These are phyloP conservation scores for Mirounga angustirostris DNA, from an alignment of 2,113 vertebrate species.

Conservation along the genomic window DNA sequence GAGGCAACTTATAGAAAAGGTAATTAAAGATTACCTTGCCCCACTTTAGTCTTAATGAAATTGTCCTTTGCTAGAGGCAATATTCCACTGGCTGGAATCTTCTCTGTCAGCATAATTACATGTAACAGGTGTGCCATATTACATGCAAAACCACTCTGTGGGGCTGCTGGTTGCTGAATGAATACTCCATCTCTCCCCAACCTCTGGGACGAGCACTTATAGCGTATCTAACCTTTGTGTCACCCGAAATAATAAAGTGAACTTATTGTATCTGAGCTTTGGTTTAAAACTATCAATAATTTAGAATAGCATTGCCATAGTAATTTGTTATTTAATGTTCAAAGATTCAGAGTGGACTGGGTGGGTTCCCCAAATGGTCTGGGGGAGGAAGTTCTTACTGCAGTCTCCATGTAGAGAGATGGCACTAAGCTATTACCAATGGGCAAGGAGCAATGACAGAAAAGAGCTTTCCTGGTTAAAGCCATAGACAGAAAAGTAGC, in stretches of 20 bases:
- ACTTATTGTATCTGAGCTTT: slow-evolving; percentile 25
- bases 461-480: not conserved
- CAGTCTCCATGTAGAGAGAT: not conserved
- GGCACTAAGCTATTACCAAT: not conserved
- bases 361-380: not conserved
- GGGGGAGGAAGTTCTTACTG: not conserved
- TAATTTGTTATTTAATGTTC: slow-evolving; percentile 62
- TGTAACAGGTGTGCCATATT: not conserved
- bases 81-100: slow-evolving; percentile 1
- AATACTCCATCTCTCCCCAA: rapidly evolving
- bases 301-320: slow-evolving; percentile 17
- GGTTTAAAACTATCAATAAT: slow-evolving; percentile 50
- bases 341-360: slow-evolving; percentile 6
- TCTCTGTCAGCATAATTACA: not conserved
- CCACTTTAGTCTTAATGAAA: slow-evolving; percentile 63
- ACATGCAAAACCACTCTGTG: not conserved
- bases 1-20: slow-evolving; percentile 24
- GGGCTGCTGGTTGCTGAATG: not conserved
- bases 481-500: slow-evolving; percentile 9
- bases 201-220: not conserved
- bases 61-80: slow-evolving; percentile 5
- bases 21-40: slow-evolving; percentile 61
- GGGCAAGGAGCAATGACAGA: not conserved
- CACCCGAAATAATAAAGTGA: not conserved
- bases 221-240: not conserved